Base-by-base conservation (phyloP, 2,888 invertebrate genomes). In the Zeuzera pyrina region DNA sequence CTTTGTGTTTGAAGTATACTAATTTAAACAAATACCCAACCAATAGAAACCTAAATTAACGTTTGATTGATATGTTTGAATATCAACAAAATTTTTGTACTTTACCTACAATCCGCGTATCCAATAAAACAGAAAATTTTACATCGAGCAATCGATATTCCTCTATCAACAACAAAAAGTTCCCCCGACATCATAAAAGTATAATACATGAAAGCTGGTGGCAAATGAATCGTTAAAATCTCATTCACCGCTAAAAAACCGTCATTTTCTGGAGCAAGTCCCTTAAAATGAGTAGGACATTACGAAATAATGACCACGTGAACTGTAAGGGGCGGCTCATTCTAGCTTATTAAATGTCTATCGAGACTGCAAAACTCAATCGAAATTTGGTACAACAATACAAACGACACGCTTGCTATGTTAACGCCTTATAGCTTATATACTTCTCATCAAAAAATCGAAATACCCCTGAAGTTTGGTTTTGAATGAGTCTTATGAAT, bases 141-240 rank as follows among this genome's bases (percentile, higher is more conserved):
- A 36, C 23, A 21, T 30, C 25, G 33, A 42, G 35, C 25, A 35
- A 39, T 39, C 31, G 42, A 31, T 42, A 31, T 41, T 38, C 35
- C 41, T 39, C 40, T 40, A 43, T 35, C 36, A 35, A 42, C 37
- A 45, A 41, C 45, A 45, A 45, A 44, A 40, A 36, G 33, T 33
- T 34, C 23, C 38, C 36, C 34, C 25, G 35, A 40, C 38, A 44
- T 42, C 42, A 42, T 44, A 49, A 47, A 43, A 47, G 41, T 42
- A n/a, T n/a, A n/a, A n/a, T n/a, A 43, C 36, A 45, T 34, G 30
- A 36, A 33, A 25, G 28, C 31, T 31, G 36, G 43, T 43, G 46
- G 45, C 42, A 55, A 64, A 60, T 57, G 50, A 57, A 52, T 58
- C 61, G 52, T 61, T 58, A 59, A 63, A 64, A 57, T 58, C 59